Base-by-base conservation (phyloP, 2,888 invertebrate genomes). In the Panzeria rudis region DNA sequence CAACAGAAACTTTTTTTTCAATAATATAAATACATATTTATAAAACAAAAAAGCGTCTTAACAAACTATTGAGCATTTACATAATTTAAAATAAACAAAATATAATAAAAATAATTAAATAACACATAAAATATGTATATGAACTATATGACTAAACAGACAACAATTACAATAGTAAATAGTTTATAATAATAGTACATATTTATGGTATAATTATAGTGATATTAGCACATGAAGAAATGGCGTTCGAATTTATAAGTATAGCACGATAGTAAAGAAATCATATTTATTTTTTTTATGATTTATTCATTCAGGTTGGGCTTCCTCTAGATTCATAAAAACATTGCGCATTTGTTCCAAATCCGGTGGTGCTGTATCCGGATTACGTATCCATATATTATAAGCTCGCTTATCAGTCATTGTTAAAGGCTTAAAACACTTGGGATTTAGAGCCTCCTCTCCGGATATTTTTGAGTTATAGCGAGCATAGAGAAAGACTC, bases 311-410 rank as follows among this genome's bases (percentile, higher is more conserved):
- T 91, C 91, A 56, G 89, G 90, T 84, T 88, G 89, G 25, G 88
- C 89, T 86, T 91, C 91, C 72, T 91, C 91, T 69, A 91, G 81
- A 83, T 91, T 91, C 77, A 90, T 89, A 76, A 91, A 91, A n/a
- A 91, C 90, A 83, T 91, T 91, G n/a, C 90, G 90, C 91, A 91
- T 91, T 86, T 91, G 91, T 54, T 91, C 90, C 1, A 91, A 86
- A 64, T 91, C 91, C 1, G 91, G 91, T 1, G 91, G 91, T 83
- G 91, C 91, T 9, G 91, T 91, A 80, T 91, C 91, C 32, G 91
- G 90, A 86, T 91, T 91, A 5, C 90, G 89, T 86, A 91, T 91
- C 91, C 91, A 91, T 87, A 91, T 89, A n/a, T 88, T 89, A 56
- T 91, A 91, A 61, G 91, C 91, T 73, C 91, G 89, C 54, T 91